A percentile compares a stretch with the other conserved stretches of the same genome.
Evolutionary conservation across 2,888 invertebrate species (phyloP).

Genomic region (Eupsilia transversa): DNA sequence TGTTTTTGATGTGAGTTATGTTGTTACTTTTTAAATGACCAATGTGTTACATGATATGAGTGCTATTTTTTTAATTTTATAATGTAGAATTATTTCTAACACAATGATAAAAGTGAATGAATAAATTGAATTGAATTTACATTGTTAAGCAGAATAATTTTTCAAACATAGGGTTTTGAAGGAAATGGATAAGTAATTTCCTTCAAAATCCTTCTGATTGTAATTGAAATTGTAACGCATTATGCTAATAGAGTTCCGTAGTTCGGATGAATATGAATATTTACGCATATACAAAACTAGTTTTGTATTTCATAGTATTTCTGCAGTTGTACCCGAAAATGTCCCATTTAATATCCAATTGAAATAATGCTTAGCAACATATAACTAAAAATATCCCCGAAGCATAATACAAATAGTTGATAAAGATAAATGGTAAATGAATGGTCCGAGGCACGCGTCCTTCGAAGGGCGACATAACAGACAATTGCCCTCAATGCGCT

Average conservation of each 20-base stretch:
- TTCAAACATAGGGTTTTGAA: no score
- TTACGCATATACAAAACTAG: no score
- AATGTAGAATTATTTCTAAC: not conserved
- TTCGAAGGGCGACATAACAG: conserved; percentile 80
- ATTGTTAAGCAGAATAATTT: no score
- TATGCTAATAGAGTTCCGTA: no score
- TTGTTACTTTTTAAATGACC: not conserved
- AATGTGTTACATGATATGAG: not conserved
- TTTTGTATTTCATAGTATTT: no score
- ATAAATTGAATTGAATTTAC: not conserved
- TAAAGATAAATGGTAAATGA: conserved; percentile 63
- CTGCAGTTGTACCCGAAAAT: no score
- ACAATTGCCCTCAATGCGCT: conserved; percentile 82
- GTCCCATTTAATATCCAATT: no score
- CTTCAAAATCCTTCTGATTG: no score
- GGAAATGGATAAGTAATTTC: no score
- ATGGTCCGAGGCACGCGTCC: conserved; percentile 74
- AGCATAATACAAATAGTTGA: conserved; percentile 26
- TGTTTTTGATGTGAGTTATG: not conserved
- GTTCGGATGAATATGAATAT: no score
- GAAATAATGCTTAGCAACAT: not conserved
- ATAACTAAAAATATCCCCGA: not conserved
- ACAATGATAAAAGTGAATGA: not conserved
- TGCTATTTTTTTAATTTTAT: no score
- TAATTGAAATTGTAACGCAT: no score